Percentiles rank a stretch among this genome's conserved stretches.
Evolutionary conservation across 2,797 vertebrate genomes (phyloP).

Genomic region (Apodemus agrarius): DNA sequence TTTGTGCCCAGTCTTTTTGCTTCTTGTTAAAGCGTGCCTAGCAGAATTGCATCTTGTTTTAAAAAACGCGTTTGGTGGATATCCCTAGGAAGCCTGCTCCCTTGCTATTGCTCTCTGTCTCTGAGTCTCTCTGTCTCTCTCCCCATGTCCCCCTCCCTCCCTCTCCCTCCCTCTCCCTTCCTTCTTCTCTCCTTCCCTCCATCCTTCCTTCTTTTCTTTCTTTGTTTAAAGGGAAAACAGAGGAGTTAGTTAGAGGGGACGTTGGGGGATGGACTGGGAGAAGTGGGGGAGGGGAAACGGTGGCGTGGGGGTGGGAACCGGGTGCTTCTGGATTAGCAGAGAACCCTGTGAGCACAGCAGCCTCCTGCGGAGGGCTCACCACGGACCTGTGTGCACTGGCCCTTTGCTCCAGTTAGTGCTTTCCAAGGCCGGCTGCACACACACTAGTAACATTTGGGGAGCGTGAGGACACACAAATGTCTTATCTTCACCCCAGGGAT

Average conservation of each 20-base stretch:
- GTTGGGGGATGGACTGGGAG: not conserved
- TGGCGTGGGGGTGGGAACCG: too few species aligned
- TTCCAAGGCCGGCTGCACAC: not conserved
- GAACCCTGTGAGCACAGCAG: not conserved
- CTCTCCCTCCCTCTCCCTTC: too few species aligned
- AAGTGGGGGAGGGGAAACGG: not conserved
- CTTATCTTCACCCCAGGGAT: not conserved
- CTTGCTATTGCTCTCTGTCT: too few species aligned
- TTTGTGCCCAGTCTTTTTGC: not conserved
- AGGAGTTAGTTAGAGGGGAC: not conserved
- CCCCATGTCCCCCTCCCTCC: too few species aligned
- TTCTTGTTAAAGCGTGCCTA: not conserved
- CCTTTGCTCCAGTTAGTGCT: not conserved
- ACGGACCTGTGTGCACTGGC: not conserved
- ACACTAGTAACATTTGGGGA: not conserved
- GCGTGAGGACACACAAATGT: not conserved
- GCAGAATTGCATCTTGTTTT: not conserved
- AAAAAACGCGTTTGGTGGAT: not conserved
- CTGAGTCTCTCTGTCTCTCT: too few species aligned
- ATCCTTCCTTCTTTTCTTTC: not conserved
- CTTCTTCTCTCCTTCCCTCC: not conserved
- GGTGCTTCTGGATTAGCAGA: not conserved
- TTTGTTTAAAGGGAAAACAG: not conserved
- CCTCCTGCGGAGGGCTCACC: not conserved
- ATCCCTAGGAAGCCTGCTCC: not conserved